A percentile compares a stretch with the other conserved stretches of the same genome.
These are phyloP conservation scores for Potorous gilbertii DNA, from an alignment of 2,797 vertebrate genomes.

Conservation along the genomic window DNA sequence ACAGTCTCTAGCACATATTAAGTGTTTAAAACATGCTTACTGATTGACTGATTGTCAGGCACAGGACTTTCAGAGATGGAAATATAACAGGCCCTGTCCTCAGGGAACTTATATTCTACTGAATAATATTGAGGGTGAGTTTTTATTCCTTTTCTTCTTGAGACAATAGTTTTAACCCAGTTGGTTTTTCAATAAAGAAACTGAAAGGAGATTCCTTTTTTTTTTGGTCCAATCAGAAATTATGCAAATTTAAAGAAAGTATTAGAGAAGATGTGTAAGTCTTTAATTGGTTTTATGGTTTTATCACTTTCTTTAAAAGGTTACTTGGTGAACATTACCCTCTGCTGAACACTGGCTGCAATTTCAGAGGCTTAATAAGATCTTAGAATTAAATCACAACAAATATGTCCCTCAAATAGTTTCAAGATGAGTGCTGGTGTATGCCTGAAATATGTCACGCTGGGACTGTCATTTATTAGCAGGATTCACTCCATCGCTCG, in stretches of 20 bases:
- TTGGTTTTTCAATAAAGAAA: neutral
- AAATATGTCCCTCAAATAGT: slow-evolving; percentile 79
- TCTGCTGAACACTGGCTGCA: slow-evolving; percentile 44
- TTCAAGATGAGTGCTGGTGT: slow-evolving; percentile 85
- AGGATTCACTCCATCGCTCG: slow-evolving; percentile 89
- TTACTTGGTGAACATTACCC: slow-evolving; percentile 77
- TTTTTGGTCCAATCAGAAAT: slow-evolving; percentile 72
- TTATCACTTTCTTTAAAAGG: slow-evolving; percentile 74
- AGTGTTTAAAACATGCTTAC: neutral
- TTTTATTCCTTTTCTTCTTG: neutral
- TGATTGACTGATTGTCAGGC: neutral
- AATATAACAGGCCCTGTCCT: neutral
- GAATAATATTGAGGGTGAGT: neutral
- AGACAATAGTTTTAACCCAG: neutral
- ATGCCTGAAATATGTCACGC: slow-evolving; percentile 81
- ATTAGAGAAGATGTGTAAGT: slow-evolving; percentile 62
- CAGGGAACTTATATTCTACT: neutral
- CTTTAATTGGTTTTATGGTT: slow-evolving; percentile 72
- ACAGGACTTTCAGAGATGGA: neutral
- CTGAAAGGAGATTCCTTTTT: slow-evolving; percentile 50
- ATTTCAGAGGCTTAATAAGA: slow-evolving; percentile 74
- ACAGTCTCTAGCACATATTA: neutral
- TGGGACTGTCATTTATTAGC: slow-evolving; percentile 87
- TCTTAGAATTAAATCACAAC: slow-evolving; percentile 67
- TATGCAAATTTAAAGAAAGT: slow-evolving; percentile 71